Evolutionary conservation across 2,113 vertebrate species (phyloP).

Genomic region (Anoplopoma fimbria): DNA sequence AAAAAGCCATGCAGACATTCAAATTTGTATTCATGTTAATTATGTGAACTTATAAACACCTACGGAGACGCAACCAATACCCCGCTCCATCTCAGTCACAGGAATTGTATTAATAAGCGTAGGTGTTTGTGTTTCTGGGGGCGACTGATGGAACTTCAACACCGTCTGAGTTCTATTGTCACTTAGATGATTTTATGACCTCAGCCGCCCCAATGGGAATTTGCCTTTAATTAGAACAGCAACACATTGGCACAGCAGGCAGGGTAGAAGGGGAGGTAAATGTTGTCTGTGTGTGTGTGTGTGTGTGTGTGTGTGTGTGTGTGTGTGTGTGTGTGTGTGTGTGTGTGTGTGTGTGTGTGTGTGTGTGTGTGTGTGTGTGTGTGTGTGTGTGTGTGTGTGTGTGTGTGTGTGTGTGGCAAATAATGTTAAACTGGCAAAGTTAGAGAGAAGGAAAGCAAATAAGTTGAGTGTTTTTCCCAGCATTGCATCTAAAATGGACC

Average conservation of each 20-base stretch:
- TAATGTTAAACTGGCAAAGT: not conserved
- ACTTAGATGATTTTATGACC: constrained; percentile 48
- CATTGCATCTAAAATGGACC: not conserved
- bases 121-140: constrained; percentile 42
- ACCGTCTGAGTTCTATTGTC: constrained; percentile 29
- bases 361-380: not conserved
- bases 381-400: not conserved
- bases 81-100: constrained; percentile 3
- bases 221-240: constrained; percentile 63
- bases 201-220: constrained; percentile 40
- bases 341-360: not conserved
- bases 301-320: constrained; percentile 1
- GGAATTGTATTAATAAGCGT: constrained; percentile 33
- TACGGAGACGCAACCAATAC: constrained; percentile 22
- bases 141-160: constrained; percentile 41
- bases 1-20: constrained; percentile 3
- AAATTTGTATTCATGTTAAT: constrained; percentile 34
- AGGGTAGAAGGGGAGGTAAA: constrained; percentile 6
- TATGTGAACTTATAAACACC: constrained; percentile 35
- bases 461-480: not conserved
- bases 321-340: not conserved
- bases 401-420: not conserved
- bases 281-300: not conserved
- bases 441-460: constrained; percentile 7
- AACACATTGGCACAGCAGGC: constrained; percentile 47